Evolutionary conservation across 2,113 vertebrate species (phyloP).

Genomic region (mouse (Mus musculus)): DNA sequence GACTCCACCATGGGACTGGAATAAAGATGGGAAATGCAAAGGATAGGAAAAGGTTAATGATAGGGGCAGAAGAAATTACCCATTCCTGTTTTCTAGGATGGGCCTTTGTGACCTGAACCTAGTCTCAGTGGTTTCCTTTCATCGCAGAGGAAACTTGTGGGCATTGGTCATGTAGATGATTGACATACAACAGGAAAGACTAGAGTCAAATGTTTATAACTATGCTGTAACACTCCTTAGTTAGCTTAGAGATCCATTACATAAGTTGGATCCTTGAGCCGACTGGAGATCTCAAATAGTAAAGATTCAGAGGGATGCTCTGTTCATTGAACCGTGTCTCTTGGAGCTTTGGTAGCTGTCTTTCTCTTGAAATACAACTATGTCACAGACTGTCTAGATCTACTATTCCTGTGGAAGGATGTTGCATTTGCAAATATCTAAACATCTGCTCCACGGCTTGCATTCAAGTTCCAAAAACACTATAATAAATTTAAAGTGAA

Average conservation of each 20-base stretch:
- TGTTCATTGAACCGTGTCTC: not conserved
- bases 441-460: not conserved
- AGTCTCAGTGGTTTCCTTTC: not conserved
- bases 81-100: not conserved
- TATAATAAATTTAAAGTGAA: not conserved
- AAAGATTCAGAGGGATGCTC: not conserved
- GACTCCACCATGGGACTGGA: not conserved
- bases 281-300: not conserved
- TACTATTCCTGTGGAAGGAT: slow-evolving; percentile 44
- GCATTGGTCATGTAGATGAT: not conserved
- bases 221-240: not conserved
- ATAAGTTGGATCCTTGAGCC: not conserved
- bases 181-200: not conserved
- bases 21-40: slow-evolving; percentile 5
- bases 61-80: not conserved
- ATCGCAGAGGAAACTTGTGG: not conserved
- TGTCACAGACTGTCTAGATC: not conserved
- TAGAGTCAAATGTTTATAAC: slow-evolving; percentile 24
- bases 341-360: slow-evolving; percentile 38
- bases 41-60: not conserved
- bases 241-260: not conserved
- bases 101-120: not conserved
- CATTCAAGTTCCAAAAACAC: slow-evolving; percentile 44
- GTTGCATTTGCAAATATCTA: slow-evolving; percentile 18
- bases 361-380: slow-evolving; percentile 44